A percentile compares a stretch with the other conserved stretches of the same genome.
Evolutionary conservation across 2,113 vertebrate species (phyloP).

Genomic region (Pandion haliaetus): DNA sequence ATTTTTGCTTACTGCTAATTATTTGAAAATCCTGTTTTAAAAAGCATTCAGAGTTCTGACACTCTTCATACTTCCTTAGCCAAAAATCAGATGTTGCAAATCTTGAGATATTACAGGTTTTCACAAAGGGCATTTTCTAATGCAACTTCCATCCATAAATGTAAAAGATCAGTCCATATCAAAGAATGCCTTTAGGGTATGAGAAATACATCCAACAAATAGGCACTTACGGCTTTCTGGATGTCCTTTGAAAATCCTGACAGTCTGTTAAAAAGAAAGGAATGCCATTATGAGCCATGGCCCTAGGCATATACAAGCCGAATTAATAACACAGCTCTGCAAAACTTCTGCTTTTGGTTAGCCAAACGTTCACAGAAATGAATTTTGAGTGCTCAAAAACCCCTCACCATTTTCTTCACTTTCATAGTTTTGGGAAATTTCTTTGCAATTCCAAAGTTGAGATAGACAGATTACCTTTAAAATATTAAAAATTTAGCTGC

Average conservation of each 20-base stretch:
- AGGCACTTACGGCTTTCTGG: conserved; percentile 58
- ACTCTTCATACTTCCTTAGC: background rate
- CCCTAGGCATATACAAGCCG: conserved; percentile 55
- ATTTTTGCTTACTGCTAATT: background rate
- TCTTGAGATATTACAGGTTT: conserved; percentile 37
- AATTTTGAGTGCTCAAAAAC: conserved; percentile 26
- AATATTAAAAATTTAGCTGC: background rate
- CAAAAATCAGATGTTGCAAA: conserved; percentile 43
- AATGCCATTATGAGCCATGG: conserved; percentile 68
- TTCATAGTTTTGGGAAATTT: conserved; percentile 8
- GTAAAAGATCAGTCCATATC: conserved; percentile 63
- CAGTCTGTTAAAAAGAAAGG: conserved; percentile 65
- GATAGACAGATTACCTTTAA: background rate
- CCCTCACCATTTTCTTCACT: background rate
- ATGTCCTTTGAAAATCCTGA: conserved; percentile 70
- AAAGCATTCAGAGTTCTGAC: background rate
- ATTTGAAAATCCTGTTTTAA: conserved; percentile 8
- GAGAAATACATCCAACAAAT: conserved; percentile 57
- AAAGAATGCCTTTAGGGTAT: conserved; percentile 63
- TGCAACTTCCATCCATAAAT: conserved; percentile 25
- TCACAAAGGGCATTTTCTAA: conserved; percentile 25
- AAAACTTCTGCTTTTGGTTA: conserved; percentile 55
- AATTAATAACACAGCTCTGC: conserved; percentile 63
- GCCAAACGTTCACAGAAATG: conserved; percentile 34
- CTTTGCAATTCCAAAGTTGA: background rate